phyloP scores from a whole-genome alignment of 1,140 invertebrate species.

The Pectinophora gossypiella region DNA sequence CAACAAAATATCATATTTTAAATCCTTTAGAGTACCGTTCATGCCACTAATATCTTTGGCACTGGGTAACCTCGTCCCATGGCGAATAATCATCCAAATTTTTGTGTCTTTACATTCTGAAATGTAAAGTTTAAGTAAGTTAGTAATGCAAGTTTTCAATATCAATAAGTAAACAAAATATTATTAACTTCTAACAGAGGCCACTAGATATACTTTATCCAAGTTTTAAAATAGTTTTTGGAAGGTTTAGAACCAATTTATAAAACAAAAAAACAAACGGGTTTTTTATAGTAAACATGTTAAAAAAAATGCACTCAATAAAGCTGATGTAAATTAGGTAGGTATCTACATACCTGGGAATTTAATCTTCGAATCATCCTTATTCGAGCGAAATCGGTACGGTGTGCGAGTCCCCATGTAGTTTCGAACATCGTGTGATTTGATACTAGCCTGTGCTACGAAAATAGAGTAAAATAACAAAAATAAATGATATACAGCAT shows the following conservation, averaged over 20 bases:
- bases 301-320: no score
- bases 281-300: no score
- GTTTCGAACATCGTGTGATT: slow-evolving; percentile 35
- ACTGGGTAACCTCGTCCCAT: slow-evolving; percentile 56
- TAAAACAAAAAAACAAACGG: no score
- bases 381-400: slow-evolving; percentile 52
- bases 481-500: no score
- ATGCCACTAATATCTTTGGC: slow-evolving; percentile 46
- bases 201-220: no score
- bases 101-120: slow-evolving; percentile 52
- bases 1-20: slow-evolving; percentile 46
- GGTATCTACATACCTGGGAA: slow-evolving; percentile 50
- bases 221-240: no score
- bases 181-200: no score
- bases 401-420: slow-evolving; percentile 54
- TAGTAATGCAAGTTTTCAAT: no score
- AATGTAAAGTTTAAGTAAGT: no score
- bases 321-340: no score
- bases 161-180: no score
- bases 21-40: slow-evolving; percentile 36
- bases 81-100: slow-evolving; percentile 61
- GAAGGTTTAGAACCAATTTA: no score
- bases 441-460: not conserved
- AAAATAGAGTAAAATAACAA: not conserved
- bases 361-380: slow-evolving; percentile 47